phyloP scores from a whole-genome alignment of 2,888 invertebrate genomes.

The Phasia obesa region DNA sequence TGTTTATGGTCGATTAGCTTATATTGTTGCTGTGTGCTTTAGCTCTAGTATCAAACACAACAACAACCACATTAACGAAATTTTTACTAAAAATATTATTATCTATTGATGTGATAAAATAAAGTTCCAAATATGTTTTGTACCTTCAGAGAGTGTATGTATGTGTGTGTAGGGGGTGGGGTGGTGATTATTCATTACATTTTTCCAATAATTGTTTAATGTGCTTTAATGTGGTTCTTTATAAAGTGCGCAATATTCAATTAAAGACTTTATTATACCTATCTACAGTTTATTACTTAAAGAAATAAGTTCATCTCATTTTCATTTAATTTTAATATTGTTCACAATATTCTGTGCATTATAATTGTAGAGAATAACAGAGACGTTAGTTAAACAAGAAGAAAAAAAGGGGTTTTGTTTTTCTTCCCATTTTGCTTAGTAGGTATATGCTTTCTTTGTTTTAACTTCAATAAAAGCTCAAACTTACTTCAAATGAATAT shows the following conservation, averaged over 20 bases:
- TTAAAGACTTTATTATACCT: conserved; percentile 68
- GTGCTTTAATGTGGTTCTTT: conserved; percentile 63
- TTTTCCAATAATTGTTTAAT: conserved; percentile 56
- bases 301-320: conserved; percentile 57
- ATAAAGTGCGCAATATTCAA: conserved; percentile 71
- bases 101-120: conserved; percentile 33
- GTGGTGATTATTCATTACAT: conserved; percentile 13
- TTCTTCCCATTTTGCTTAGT: too few relatives aligned
- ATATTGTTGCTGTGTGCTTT: conserved; percentile 17
- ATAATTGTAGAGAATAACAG: background rate
- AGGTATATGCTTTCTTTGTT: too few relatives aligned
- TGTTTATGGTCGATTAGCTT: conserved; percentile 68
- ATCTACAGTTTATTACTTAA: conserved; percentile 65
- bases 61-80: conserved; percentile 20
- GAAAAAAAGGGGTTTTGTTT: background rate
- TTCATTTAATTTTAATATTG: conserved; percentile 57
- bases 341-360: background rate
- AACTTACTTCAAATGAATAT: too few relatives aligned
- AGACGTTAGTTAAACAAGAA: background rate
- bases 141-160: conserved; percentile 6
- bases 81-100: conserved; percentile 70
- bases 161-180: conserved; percentile 1
- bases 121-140: conserved; percentile 6
- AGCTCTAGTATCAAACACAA: background rate
- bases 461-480: too few relatives aligned